Evolutionary conservation across 92 coral and sea anemone species (phyloP).

Genomic region (Phenganax stokvisi): DNA sequence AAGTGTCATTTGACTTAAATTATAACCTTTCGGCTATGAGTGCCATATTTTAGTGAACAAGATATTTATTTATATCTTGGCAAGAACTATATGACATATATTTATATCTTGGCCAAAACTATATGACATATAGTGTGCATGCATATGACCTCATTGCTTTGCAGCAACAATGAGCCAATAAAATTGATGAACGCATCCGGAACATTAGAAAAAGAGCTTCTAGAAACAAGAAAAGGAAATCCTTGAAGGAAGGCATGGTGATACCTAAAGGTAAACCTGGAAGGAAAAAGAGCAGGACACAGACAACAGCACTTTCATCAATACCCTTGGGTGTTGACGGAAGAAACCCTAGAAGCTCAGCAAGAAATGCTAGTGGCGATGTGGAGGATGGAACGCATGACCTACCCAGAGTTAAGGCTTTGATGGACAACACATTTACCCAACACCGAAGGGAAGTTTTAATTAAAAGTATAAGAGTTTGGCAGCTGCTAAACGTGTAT

Average conservation of each 20-base stretch:
- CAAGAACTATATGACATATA: too few relatives aligned
- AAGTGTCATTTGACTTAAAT: too few relatives aligned
- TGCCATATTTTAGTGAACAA: too few relatives aligned
- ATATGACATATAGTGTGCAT: too few relatives aligned
- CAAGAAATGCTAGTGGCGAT: conserved; percentile 21
- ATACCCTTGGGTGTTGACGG: conserved; percentile 52
- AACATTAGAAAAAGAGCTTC: conserved; percentile 24
- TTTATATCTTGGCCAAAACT: too few relatives aligned
- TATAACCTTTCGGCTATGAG: too few relatives aligned
- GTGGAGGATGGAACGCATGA: conserved; percentile 12
- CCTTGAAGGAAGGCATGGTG: background rate
- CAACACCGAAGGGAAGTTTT: too few relatives aligned
- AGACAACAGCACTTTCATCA: conserved; percentile 3
- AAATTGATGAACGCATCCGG: conserved; percentile 31
- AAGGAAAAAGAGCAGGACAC: background rate
- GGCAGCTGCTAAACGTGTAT: conserved; percentile 41
- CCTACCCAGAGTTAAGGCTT: conserved; percentile 17
- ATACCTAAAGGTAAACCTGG: conserved; percentile 44
- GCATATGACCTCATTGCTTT: too few relatives aligned
- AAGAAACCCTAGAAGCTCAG: conserved; percentile 33
- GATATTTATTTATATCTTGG: too few relatives aligned
- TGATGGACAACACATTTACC: conserved; percentile 15
- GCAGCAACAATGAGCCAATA: conserved; percentile 40
- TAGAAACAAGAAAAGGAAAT: conserved; percentile 13
- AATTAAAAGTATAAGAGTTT: background rate